Evolutionary conservation across 2,888 invertebrate genomes (phyloP), one percentile per base, ranked within the genome.

Genomic region (Fissipunctia ypsillon): DNA sequence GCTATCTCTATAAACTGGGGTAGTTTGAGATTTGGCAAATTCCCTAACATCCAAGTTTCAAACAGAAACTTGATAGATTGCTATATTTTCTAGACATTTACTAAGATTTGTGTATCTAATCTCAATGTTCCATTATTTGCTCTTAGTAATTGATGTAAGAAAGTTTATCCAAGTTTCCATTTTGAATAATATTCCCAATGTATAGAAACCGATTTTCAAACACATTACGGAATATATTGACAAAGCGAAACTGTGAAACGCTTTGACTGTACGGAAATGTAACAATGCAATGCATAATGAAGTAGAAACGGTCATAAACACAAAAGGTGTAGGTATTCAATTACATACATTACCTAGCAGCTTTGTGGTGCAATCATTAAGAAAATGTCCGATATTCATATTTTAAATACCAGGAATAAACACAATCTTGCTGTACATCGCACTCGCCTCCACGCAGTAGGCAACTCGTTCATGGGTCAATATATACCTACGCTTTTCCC

Each of bases 31-130:
- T 88, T 87, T 76, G 69, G 67, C 82, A 82, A 85, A 87, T 87
- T 85, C 85, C 71, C 83, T 74, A 81, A 84, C 78, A 82, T 60
- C 79, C 73, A 80, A 87, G 80, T 87, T 84, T 75, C 69, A 77
- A 82, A 85, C 75, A 78, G 80, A 81, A 83, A 84, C 84, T 88
- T 88, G 85, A 87, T 87, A 87, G 82, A 88, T 84, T 65, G 78
- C 74, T 77, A 76, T 83, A 79, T 85, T 85, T 85, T 84, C 78
- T 70, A 69, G 76, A 75, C 76, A 60, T 84, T 78, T 78, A 59
- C 79, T 74, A 74, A 84, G 85, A 85, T 78, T 83, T 80, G 84
- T 80, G 83, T 82, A 65, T 78, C 57, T 82, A 69, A 78, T 82
- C 86, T 75, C 66, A 66, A 75, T 82, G 74, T 78, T 61, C 69